Evolutionary conservation across 2,888 invertebrate species (phyloP).

Genomic region (Pyralis farinalis): DNA sequence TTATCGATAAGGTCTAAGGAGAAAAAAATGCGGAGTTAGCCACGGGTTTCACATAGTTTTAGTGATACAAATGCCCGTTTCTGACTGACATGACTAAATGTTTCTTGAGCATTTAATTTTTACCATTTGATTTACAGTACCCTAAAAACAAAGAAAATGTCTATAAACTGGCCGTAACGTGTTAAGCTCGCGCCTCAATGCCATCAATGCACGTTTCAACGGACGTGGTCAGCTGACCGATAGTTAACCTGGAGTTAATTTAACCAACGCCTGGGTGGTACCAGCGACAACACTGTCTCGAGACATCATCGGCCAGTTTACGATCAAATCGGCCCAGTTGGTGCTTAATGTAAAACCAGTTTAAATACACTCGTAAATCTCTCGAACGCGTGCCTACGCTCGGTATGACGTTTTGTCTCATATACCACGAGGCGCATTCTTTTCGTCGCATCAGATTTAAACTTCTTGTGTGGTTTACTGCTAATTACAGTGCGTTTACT

Average conservation of each 20-base stretch:
- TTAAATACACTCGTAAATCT: conserved; percentile 78
- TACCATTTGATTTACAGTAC: too few species aligned
- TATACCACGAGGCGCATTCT: conserved; percentile 33
- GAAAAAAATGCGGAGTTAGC: too few species aligned
- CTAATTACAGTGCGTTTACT: conserved; percentile 1
- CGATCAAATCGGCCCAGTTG: conserved; percentile 72
- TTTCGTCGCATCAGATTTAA: conserved; percentile 8
- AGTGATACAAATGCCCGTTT: too few species aligned
- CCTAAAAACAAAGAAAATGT: too few species aligned
- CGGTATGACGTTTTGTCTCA: conserved; percentile 49
- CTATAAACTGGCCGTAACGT: conserved; percentile 1
- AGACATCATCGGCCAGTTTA: conserved; percentile 68
- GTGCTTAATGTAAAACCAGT: conserved; percentile 75
- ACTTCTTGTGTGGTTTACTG: conserved; percentile 5
- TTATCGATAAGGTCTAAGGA: too few species aligned
- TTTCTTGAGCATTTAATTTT: too few species aligned
- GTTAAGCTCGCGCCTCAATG: conserved; percentile 18
- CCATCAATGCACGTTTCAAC: conserved; percentile 23
- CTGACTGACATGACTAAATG: too few species aligned
- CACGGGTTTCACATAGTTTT: too few species aligned
- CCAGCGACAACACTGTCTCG: conserved; percentile 67
- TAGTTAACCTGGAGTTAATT: conserved; percentile 66
- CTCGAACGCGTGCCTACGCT: conserved; percentile 63
- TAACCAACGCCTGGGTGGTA: conserved; percentile 66
- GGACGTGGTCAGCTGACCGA: conserved; percentile 40